These are phyloP conservation scores for Cydia amplana DNA, from an alignment of 1,140 invertebrate species.

Conservation along the genomic window DNA sequence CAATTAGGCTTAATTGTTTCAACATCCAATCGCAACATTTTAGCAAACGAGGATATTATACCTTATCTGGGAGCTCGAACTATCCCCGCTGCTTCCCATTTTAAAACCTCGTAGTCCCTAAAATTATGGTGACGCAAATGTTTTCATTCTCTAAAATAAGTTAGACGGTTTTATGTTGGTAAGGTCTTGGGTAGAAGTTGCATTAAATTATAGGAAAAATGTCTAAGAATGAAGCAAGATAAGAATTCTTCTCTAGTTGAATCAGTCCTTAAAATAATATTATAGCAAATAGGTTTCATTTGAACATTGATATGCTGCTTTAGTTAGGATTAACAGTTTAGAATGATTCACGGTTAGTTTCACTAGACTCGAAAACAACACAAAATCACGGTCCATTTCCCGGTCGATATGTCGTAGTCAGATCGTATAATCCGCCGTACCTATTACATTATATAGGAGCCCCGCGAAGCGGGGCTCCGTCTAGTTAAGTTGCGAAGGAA, in stretches of 20 bases:
- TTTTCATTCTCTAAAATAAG: constrained; percentile 24
- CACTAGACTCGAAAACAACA: too few relatives aligned
- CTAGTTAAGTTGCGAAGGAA: too few relatives aligned
- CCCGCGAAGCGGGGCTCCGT: too few relatives aligned
- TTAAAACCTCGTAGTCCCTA: constrained; percentile 25
- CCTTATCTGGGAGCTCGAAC: neutral
- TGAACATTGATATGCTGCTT: too few relatives aligned
- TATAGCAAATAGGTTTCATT: too few relatives aligned
- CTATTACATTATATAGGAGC: too few relatives aligned
- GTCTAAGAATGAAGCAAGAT: neutral
- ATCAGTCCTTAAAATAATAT: too few relatives aligned
- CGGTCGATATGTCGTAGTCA: too few relatives aligned
- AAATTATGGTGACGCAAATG: constrained; percentile 30
- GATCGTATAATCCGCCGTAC: too few relatives aligned
- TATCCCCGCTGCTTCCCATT: neutral
- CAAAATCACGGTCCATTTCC: too few relatives aligned
- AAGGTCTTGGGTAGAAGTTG: neutral
- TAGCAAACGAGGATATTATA: neutral
- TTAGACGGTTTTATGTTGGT: constrained; percentile 20
- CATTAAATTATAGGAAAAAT: neutral
- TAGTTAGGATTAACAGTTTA: too few relatives aligned
- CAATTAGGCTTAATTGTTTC: neutral
- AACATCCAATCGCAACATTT: neutral
- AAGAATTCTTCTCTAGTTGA: neutral
- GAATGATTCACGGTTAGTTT: too few relatives aligned